Percentiles rank a stretch among this genome's conserved stretches.
Conservation (phyloP, 2,113 vertebrate genomes). For the Myotis brandtii region DNA sequence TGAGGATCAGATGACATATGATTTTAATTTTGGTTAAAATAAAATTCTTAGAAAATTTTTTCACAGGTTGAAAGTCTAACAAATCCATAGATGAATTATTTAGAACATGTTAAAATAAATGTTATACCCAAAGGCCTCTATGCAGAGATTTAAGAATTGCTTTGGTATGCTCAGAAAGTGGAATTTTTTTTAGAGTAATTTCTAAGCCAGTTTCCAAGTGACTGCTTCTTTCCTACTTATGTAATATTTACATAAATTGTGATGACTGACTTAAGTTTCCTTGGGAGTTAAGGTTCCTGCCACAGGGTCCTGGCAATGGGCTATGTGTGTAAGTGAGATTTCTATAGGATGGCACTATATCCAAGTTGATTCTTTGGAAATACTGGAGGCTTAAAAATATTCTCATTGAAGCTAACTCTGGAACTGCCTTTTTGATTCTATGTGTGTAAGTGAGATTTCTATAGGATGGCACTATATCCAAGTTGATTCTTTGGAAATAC, state of each 20-base stretch:
- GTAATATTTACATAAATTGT: constrained; percentile 5
- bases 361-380: too few species aligned
- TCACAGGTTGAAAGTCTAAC: neutral
- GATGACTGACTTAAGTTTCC: neutral
- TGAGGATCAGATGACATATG: neutral
- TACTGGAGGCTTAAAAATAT: too few species aligned
- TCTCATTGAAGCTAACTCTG: too few species aligned
- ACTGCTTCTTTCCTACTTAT: neutral
- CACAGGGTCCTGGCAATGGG: neutral
- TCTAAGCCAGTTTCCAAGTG: neutral
- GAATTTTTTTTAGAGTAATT: constrained; percentile 7
- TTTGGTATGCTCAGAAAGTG: neutral
- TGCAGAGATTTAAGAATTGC: neutral
- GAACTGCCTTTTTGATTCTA: too few species aligned
- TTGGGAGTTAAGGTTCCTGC: neutral
- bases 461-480: neutral
- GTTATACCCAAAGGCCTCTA: neutral
- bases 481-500: neutral
- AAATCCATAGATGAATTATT: constrained; percentile 21
- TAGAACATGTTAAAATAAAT: constrained; percentile 37
- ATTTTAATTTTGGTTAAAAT: constrained; percentile 49
- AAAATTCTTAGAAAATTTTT: constrained; percentile 26
- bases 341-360: neutral
- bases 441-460: neutral
- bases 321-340: neutral